A percentile compares a stretch with the other conserved stretches of the same genome.
These are phyloP conservation scores for Papilio dardanus DNA, from an alignment of 1,140 invertebrate species.

Conservation along the genomic window DNA sequence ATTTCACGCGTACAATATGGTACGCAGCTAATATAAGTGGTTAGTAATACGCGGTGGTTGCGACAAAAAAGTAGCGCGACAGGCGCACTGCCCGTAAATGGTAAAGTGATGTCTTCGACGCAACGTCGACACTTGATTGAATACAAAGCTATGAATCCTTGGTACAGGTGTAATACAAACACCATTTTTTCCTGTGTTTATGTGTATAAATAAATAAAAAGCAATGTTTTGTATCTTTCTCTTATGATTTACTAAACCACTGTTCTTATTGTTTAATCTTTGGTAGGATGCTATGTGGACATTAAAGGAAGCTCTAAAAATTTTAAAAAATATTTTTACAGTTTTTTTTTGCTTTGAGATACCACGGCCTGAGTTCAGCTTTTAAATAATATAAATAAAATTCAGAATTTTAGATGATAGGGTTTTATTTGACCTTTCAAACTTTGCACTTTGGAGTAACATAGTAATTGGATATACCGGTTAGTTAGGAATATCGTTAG, in stretches of 20 bases:
- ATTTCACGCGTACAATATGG: not conserved
- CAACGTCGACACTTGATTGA: not conserved
- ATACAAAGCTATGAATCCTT: conserved; percentile 1
- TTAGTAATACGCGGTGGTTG: not conserved
- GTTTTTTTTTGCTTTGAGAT: too few species aligned
- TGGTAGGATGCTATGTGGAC: too few species aligned
- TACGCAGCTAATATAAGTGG: not conserved
- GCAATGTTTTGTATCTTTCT: too few species aligned
- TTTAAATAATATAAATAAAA: not conserved
- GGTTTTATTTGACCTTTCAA: not conserved
- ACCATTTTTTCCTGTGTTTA: not conserved
- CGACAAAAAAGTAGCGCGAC: conserved; percentile 2
- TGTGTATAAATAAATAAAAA: not conserved
- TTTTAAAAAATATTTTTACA: too few species aligned
- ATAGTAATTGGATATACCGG: not conserved
- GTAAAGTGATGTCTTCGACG: not conserved
- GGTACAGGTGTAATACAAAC: not conserved
- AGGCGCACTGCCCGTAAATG: not conserved
- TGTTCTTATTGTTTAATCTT: too few species aligned
- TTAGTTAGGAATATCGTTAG: not conserved
- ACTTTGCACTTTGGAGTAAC: not conserved
- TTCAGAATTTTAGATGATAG: not conserved
- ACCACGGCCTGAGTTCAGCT: not conserved
- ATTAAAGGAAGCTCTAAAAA: too few species aligned
- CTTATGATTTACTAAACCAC: too few species aligned